Evolutionary conservation across 1,140 invertebrate species (phyloP).

Genomic region (Dufourea novaeangliae): DNA sequence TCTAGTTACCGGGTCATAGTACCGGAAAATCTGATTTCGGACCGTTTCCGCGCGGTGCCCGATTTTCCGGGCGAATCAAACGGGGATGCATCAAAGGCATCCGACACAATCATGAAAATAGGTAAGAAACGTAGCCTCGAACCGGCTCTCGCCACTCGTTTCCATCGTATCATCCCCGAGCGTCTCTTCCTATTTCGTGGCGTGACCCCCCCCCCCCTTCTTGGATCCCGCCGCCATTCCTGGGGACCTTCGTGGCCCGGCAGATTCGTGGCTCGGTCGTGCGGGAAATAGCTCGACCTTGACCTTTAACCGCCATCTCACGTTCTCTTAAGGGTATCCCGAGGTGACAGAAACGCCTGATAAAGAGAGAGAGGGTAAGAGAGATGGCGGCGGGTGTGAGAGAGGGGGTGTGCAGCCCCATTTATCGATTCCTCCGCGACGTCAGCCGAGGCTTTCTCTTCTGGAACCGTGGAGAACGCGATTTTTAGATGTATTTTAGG

Average conservation of each 20-base stretch:
- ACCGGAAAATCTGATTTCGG: neutral
- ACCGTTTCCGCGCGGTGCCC: neutral
- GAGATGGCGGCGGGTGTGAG: neutral
- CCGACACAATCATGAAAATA: neutral
- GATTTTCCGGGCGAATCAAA: neutral
- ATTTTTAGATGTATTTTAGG: constrained; percentile 30
- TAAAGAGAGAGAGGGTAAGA: neutral
- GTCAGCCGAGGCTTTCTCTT: constrained; percentile 11
- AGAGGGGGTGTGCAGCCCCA: constrained; percentile 23
- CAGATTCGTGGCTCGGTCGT: constrained; percentile 69
- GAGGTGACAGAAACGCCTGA: constrained; percentile 58
- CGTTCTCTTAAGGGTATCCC: constrained; percentile 69
- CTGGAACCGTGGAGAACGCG: neutral
- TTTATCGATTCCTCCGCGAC: constrained; percentile 57
- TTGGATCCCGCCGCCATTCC: neutral
- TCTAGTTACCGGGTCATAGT: neutral
- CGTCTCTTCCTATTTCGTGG: constrained; percentile 33
- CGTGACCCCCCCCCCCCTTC: constrained; percentile 16
- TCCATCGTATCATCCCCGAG: constrained; percentile 24
- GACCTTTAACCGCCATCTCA: constrained; percentile 74
- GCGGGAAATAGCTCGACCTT: constrained; percentile 78
- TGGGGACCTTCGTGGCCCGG: constrained; percentile 41
- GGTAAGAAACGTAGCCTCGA: constrained; percentile 14
- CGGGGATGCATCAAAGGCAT: neutral
- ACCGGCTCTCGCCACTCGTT: constrained; percentile 19